Conservation (phyloP, 1,140 invertebrate species). For the Glossosoma conforme region DNA sequence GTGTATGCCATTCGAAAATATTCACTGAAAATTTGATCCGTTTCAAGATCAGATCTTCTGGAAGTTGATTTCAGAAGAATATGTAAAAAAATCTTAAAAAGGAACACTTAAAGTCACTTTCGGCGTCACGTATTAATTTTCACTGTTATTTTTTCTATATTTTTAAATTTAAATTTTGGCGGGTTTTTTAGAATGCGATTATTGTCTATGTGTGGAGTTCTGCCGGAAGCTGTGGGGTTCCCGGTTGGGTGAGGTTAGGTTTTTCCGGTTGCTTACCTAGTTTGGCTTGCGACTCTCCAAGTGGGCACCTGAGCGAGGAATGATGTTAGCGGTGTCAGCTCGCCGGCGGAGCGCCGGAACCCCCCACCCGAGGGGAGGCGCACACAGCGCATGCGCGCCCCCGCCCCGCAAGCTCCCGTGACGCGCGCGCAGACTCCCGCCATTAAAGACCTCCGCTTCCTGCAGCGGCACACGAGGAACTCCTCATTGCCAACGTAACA, state of each 20-base stretch:
- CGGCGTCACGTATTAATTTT: too few relatives aligned
- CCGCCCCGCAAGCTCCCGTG: not conserved
- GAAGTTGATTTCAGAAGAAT: too few relatives aligned
- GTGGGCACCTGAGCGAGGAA: slow-evolving; percentile 24
- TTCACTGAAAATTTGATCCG: too few relatives aligned
- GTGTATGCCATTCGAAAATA: too few relatives aligned
- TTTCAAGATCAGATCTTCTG: too few relatives aligned
- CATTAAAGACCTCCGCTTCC: not conserved
- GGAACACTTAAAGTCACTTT: too few relatives aligned
- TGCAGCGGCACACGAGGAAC: not conserved
- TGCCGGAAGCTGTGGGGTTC: not conserved
- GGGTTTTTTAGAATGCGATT: not conserved
- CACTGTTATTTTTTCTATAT: too few relatives aligned
- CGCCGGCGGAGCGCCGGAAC: not conserved
- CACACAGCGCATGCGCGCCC: slow-evolving; percentile 7
- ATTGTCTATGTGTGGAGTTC: not conserved
- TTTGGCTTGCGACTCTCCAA: slow-evolving; percentile 19
- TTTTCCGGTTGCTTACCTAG: slow-evolving; percentile 21
- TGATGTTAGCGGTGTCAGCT: slow-evolving; percentile 8
- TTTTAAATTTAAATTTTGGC: not conserved
- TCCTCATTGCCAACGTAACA: not conserved
- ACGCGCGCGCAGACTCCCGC: not conserved
- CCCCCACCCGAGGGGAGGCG: not conserved
- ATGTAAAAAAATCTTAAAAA: too few relatives aligned
- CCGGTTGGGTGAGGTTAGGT: not conserved